Evolutionary conservation across 2,888 invertebrate species (phyloP), one percentile per base, ranked within the genome.

Genomic region (Leptopilina myrica): DNA sequence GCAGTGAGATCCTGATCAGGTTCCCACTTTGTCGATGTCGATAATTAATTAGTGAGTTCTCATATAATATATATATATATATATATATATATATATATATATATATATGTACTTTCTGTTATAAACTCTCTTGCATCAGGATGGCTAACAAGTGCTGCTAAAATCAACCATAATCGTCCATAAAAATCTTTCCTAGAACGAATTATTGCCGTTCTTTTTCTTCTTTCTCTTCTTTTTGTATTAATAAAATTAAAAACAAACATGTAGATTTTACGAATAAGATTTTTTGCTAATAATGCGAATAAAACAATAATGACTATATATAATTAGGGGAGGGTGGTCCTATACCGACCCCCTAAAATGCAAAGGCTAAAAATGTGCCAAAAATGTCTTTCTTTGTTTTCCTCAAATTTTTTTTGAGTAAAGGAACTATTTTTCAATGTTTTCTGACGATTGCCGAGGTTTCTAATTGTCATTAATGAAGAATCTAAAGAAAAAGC

Each of bases 41-140:
- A 67, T 56, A 67, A 76, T 76, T 76, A 76, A 76, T 76, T 76
- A 76, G 64, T n/a, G 53, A 49, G 43, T 64, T 64, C 64, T 66
- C 66, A 66, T 66, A n/a, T n/a, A n/a, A n/a, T n/a, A 66, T 12
- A 7, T 49, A 49, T 49, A 49, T 8, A 49, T 9, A 4, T 46
- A 46, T 46, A 26, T 26, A 26, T 26, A 26, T 26, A 2, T 26
- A 26, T 26, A 26, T n/a, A 26, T 26, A 26, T 26, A 26, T 26
- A 26, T 26, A 26, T 26, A 33, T 33, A 33, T 33, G 3, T 33
- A 33, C 43, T 7, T 8, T 8, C 65, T 43, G 40, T 40, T 66
- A 43, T 66, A 66, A 66, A 66, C 43, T 43, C n/a, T 43, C 9
- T 66, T 33, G 66, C 66, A 66, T 46, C 33, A 62, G 62, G 66